These are phyloP conservation scores for Prunella fulvescens DNA, from an alignment of 2,113 vertebrate species.

Conservation along the genomic window DNA sequence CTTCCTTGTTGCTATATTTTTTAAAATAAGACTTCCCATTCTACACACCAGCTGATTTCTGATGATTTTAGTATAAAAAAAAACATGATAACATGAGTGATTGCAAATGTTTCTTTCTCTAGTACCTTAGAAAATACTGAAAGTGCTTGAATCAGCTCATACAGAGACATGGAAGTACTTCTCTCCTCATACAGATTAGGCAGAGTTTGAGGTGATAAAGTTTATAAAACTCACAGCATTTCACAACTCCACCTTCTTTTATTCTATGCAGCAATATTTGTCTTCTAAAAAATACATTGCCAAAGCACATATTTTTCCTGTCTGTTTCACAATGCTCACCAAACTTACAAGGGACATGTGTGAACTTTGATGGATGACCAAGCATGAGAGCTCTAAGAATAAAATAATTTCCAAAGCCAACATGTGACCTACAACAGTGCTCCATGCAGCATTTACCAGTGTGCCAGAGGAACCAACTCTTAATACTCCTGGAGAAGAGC, in stretches of 20 bases:
- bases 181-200: neutral
- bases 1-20: neutral
- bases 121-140: neutral
- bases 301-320: neutral
- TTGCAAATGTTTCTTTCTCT: neutral
- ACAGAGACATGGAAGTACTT: neutral
- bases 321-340: neutral
- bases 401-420: neutral
- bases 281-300: neutral
- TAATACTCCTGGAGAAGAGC: neutral
- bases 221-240: neutral
- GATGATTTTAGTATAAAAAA: neutral
- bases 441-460: neutral
- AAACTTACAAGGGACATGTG: neutral
- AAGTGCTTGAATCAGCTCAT: neutral
- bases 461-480: neutral
- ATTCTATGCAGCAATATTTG: neutral
- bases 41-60: neutral
- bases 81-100: neutral
- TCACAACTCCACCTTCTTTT: neutral
- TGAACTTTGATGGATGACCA: neutral
- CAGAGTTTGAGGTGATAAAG: neutral
- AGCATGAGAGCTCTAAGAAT: neutral
- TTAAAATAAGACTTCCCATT: neutral
- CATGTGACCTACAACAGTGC: neutral